A percentile compares a stretch with the other conserved stretches of the same genome.
Conservation (phyloP, 2,888 invertebrate species). For the Thyatira batis region DNA sequence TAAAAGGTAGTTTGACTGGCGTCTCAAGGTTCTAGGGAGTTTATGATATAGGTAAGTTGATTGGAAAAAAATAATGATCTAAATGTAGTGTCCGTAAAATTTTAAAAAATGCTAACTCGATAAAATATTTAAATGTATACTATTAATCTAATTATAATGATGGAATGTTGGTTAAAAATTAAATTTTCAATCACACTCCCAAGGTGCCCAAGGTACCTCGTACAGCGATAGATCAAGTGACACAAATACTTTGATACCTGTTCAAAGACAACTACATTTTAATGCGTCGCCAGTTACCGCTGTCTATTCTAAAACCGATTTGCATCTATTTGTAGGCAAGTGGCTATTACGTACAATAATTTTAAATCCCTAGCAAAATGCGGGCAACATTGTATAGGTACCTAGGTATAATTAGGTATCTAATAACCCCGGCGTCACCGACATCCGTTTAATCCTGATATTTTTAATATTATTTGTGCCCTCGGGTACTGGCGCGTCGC, state of each 20-base stretch:
- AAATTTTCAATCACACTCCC: neutral
- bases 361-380: neutral
- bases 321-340: neutral
- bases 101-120: too few relatives aligned
- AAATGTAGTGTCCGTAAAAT: too few relatives aligned
- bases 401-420: neutral
- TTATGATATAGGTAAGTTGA: too few relatives aligned
- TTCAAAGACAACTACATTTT: constrained; percentile 4
- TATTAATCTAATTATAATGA: too few relatives aligned
- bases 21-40: too few relatives aligned
- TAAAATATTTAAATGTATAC: too few relatives aligned
- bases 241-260: constrained; percentile 3
- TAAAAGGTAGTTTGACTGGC: too few relatives aligned
- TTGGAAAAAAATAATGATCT: too few relatives aligned
- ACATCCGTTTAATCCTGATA: constrained; percentile 1
- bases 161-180: neutral
- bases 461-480: neutral
- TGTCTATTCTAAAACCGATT: neutral
- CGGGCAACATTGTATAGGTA: neutral
- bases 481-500: constrained; percentile 9
- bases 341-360: neutral
- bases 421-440: neutral
- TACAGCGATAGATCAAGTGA: neutral
- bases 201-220: neutral
- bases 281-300: neutral